Evolutionary conservation across 2,888 invertebrate species (phyloP).

Genomic region (Machimus atricapillus): DNA sequence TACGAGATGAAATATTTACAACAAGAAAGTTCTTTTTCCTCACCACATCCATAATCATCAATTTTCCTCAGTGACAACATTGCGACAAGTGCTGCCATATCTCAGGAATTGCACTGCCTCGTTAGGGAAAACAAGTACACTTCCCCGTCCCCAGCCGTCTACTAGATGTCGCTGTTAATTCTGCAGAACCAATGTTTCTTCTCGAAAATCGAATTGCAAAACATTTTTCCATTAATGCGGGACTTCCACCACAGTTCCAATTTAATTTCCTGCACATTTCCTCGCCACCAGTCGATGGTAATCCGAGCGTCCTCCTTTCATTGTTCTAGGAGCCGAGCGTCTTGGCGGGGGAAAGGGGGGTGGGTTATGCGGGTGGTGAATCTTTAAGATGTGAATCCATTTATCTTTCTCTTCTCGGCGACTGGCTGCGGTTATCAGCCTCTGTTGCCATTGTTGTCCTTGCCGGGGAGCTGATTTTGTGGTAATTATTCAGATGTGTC

Average conservation of each 20-base stretch:
- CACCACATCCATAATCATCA: not conserved
- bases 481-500: slow-evolving; percentile 3
- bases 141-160: not conserved
- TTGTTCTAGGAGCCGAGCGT: not conserved
- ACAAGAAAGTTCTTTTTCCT: not conserved
- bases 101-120: not conserved
- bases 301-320: not conserved
- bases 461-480: not conserved
- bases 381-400: not conserved
- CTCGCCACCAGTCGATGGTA: not conserved
- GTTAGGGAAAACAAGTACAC: not conserved
- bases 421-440: not conserved
- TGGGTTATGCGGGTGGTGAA: not conserved
- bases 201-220: not conserved
- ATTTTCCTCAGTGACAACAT: not conserved
- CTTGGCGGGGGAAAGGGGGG: not conserved
- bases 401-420: not conserved
- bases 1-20: not conserved
- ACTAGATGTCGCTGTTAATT: not conserved
- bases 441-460: not conserved
- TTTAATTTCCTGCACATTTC: slow-evolving; percentile 4
- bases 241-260: not conserved
- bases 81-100: not conserved
- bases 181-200: not conserved
- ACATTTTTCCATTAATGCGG: not conserved